Percentiles rank a stretch among this genome's conserved stretches.
These are phyloP conservation scores for Kryptopterus vitreolus DNA, from an alignment of 2,797 vertebrate species.

Conservation along the genomic window DNA sequence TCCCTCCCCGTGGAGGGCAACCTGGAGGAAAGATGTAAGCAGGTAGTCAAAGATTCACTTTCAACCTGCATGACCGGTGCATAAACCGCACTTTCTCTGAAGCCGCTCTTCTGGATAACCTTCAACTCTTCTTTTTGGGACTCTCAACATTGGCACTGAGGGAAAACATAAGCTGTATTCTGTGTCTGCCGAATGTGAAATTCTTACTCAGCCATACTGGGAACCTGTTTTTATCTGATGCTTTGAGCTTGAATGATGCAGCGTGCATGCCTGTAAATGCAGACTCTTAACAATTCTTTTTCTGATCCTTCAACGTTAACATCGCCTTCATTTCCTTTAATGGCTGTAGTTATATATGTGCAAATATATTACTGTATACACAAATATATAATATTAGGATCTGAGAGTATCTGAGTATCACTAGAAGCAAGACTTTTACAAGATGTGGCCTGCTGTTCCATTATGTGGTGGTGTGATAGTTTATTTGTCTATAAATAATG, in stretches of 20 bases:
- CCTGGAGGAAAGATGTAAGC: conserved; percentile 93
- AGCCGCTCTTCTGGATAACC: conserved; percentile 30
- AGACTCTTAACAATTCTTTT: conserved; percentile 27
- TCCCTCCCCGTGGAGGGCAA: conserved; percentile 87
- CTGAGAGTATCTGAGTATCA: not conserved
- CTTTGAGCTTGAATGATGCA: conserved; percentile 11
- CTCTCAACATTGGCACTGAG: not conserved
- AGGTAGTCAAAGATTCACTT: conserved; percentile 77
- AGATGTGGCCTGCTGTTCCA: not conserved
- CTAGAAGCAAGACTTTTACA: not conserved
- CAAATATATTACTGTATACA: not conserved
- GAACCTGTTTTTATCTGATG: not conserved
- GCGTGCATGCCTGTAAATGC: conserved; percentile 25
- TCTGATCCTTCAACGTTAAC: conserved; percentile 20
- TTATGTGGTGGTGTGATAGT: not conserved
- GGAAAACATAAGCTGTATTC: not conserved
- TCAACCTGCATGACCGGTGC: conserved; percentile 33
- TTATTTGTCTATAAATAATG: too few species aligned
- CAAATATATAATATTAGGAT: not conserved
- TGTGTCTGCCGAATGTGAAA: not conserved
- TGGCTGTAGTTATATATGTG: not conserved
- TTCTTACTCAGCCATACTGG: not conserved
- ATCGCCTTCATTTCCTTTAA: not conserved
- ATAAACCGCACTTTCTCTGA: conserved; percentile 13
- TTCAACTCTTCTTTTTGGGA: conserved; percentile 14